A percentile compares a stretch with the other conserved stretches of the same genome.
Evolutionary conservation across 2,888 invertebrate species (phyloP).

Genomic region (Cantharis rufa): DNA sequence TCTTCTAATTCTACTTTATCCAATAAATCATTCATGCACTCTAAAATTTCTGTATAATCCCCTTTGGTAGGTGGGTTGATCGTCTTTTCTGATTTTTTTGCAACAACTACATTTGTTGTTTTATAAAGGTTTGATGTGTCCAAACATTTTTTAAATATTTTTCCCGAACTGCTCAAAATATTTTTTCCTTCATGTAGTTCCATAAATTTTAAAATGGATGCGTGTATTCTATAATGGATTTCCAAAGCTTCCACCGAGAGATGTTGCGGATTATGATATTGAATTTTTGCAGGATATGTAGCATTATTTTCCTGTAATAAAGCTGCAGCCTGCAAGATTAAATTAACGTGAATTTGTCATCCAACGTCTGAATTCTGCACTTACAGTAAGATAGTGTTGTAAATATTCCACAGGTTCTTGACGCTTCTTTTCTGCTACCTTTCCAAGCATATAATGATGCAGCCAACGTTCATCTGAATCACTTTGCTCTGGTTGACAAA

Average conservation of each 20-base stretch:
- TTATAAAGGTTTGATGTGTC: conserved; percentile 38
- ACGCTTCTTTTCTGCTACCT: conserved; percentile 86
- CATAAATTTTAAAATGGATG: conserved; percentile 85
- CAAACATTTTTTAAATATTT: conserved; percentile 64
- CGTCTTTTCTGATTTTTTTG: not conserved
- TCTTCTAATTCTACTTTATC: conserved; percentile 28
- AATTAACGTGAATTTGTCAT: conserved; percentile 7
- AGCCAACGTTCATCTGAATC: conserved; percentile 86
- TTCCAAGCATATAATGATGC: conserved; percentile 94
- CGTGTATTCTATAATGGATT: conserved; percentile 82
- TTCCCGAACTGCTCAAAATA: conserved; percentile 63
- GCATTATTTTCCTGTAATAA: conserved; percentile 80
- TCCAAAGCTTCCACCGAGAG: conserved; percentile 89
- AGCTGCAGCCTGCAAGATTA: conserved; percentile 66
- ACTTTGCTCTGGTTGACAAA: conserved; percentile 63
- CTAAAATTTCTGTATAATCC: conserved; percentile 15
- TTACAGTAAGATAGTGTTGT: conserved; percentile 75
- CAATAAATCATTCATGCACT: conserved; percentile 38
- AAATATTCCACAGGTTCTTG: conserved; percentile 75
- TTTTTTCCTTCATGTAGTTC: conserved; percentile 76
- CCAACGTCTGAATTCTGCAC: conserved; percentile 17
- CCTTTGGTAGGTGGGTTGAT: conserved; percentile 8
- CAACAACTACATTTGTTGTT: not conserved
- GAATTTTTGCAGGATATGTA: conserved; percentile 83
- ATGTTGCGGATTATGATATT: conserved; percentile 80